Percentiles rank a stretch among this genome's conserved stretches.
phyloP scores from a whole-genome alignment of 2,888 invertebrate genomes.

The Nasonia oneida region DNA sequence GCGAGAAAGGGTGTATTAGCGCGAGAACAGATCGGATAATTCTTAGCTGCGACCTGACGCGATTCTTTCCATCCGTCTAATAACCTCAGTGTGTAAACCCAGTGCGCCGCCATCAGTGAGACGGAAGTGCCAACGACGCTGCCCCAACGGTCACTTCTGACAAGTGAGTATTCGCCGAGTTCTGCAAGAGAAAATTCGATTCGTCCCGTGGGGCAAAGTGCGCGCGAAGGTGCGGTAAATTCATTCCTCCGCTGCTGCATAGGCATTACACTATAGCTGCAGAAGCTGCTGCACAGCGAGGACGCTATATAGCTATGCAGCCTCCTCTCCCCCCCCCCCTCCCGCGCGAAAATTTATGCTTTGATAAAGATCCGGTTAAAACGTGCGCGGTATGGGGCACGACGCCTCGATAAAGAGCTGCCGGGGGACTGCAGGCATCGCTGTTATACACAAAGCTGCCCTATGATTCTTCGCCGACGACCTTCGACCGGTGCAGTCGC shows the following conservation, averaged over 20 bases:
- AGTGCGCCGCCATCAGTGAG: background rate
- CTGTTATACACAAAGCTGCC: background rate
- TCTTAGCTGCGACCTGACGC: background rate
- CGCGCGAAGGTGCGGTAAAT: constrained; percentile 35
- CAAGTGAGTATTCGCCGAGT: background rate
- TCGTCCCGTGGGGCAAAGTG: background rate
- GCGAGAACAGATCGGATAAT: background rate
- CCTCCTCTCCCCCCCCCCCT: background rate
- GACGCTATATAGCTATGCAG: background rate
- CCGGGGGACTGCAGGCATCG: background rate
- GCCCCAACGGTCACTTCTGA: background rate
- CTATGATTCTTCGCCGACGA: constrained; percentile 20
- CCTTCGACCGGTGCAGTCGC: background rate
- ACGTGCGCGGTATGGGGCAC: constrained; percentile 32
- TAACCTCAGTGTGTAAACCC: background rate
- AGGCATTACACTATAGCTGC: constrained; percentile 7
- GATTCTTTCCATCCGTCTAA: background rate
- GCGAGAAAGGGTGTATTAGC: background rate
- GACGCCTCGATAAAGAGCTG: background rate
- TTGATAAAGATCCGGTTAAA: constrained; percentile 63
- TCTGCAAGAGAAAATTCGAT: constrained; percentile 46
- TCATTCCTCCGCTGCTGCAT: constrained; percentile 13
- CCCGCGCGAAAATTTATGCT: constrained; percentile 60
- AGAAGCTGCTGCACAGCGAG: background rate
- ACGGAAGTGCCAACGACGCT: constrained; percentile 5